Base-by-base conservation (phyloP, 2,888 invertebrate species). In the Noctua janthe region DNA sequence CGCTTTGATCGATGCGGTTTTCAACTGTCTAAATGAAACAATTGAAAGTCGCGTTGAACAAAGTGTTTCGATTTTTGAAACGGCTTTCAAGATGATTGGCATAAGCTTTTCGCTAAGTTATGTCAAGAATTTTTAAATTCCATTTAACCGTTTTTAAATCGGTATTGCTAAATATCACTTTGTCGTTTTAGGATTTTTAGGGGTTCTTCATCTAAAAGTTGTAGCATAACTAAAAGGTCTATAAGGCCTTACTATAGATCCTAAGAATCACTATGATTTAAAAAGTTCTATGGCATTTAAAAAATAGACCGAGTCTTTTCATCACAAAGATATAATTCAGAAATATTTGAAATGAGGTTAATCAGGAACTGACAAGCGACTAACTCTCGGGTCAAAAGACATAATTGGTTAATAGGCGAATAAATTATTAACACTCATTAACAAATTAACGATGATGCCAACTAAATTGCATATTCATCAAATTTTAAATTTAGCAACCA, bases 371-470 rank as follows among this genome's bases (percentile, higher is more conserved):
- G 70, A 54, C 54, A 72, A 66, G 67, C 72, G 10, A 70, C 6
- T 71, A 29, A 71, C 71, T 59, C 71, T 59, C 51, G 67, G 66
- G 56, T 75, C 73, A 62, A 71, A 76, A 71, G n/a, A 80, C 73
- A 73, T 85, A 86, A 87, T 87, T 87, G 86, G 71, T 75, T 87
- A 84, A 89, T 88, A 71, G 85, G 59, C 71, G 71, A 83, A 79
- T 79, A 75, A 75, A 82, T 86, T 84, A 84, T 75, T 73, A 75
- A 70, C 76, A 87, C 51, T 78, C 70, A 77, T 87, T 80, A 82
- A 83, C 51, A 74, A 80, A 88, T 80, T 83, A 83, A 75, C 74
- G 72, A 77, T 76, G 78, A 78, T 64, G 76, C 71, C 71, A 82
- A 80, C 67, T 72, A 76, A 80, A 86, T 82, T 82, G 78, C 71